Percentiles rank a stretch among this genome's conserved stretches.
Evolutionary conservation across 2,888 invertebrate species (phyloP).

Genomic region (Melinopterus prodromus): DNA sequence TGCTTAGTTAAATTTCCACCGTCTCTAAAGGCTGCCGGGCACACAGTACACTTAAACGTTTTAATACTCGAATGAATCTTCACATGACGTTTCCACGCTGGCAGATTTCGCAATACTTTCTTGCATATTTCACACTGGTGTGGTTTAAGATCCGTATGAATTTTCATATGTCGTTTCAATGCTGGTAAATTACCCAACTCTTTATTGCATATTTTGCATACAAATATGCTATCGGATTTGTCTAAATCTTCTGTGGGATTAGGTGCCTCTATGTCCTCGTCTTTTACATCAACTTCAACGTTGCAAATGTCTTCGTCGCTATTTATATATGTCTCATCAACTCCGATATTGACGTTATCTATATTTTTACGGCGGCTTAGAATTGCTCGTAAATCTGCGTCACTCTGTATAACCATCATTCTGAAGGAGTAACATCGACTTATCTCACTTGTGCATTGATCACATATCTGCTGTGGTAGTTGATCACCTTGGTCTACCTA

Average conservation of each 20-base stretch:
- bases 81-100: slow-evolving; percentile 25
- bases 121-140: background rate
- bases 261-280: background rate
- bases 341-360: background rate
- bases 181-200: background rate
- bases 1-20: slow-evolving; percentile 26
- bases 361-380: background rate
- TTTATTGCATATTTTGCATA: background rate
- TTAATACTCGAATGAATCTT: background rate
- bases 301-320: background rate
- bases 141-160: background rate
- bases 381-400: background rate
- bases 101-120: background rate
- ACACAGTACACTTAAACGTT: background rate
- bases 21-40: too few species aligned
- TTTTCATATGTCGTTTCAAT: background rate
- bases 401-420: background rate
- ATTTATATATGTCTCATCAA: background rate
- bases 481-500: slow-evolving; percentile 23
- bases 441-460: background rate
- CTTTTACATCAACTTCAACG: background rate
- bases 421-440: background rate
- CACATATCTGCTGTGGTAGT: slow-evolving; percentile 18
- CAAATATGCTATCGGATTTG: background rate
- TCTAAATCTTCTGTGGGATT: background rate